A percentile compares a stretch with the other conserved stretches of the same genome.
Evolutionary conservation across 2,888 invertebrate species (phyloP).

Genomic region (Yponomeuta plumbellus): DNA sequence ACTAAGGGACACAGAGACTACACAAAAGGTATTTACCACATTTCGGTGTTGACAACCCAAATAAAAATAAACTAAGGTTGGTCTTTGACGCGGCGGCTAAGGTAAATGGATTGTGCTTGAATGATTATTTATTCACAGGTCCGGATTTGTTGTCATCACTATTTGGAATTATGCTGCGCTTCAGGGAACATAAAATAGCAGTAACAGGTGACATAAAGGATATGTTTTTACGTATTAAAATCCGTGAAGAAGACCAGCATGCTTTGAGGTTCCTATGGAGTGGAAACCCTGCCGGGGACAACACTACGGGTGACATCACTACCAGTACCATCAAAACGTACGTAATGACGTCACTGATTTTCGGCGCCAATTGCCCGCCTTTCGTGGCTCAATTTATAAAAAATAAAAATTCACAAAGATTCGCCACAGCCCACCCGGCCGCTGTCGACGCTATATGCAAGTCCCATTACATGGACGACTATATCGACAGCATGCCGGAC

Average conservation of each 20-base stretch:
- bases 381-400: constrained; percentile 20
- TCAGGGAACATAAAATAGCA: constrained; percentile 34
- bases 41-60: constrained; percentile 17
- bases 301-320: constrained; percentile 17
- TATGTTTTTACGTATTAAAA: constrained; percentile 32
- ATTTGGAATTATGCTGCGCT: constrained; percentile 35
- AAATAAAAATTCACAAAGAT: constrained; percentile 21
- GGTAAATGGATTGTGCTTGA: constrained; percentile 29
- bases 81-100: constrained; percentile 38
- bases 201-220: constrained; percentile 30
- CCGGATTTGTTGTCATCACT: constrained; percentile 36
- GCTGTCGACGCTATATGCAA: constrained; percentile 26
- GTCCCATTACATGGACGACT: constrained; percentile 33
- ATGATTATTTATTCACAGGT: constrained; percentile 34
- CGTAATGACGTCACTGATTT: constrained; percentile 31
- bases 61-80: constrained; percentile 26
- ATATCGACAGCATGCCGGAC: constrained; percentile 28
- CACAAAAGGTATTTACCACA: constrained; percentile 11
- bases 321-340: constrained; percentile 19
- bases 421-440: constrained; percentile 12
- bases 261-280: constrained; percentile 35
- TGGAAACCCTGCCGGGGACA: constrained; percentile 16
- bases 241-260: constrained; percentile 29
- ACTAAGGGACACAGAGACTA: not conserved
- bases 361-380: constrained; percentile 18